Conservation (phyloP, 2,888 invertebrate genomes). For the Drosophila hamatofila region DNA sequence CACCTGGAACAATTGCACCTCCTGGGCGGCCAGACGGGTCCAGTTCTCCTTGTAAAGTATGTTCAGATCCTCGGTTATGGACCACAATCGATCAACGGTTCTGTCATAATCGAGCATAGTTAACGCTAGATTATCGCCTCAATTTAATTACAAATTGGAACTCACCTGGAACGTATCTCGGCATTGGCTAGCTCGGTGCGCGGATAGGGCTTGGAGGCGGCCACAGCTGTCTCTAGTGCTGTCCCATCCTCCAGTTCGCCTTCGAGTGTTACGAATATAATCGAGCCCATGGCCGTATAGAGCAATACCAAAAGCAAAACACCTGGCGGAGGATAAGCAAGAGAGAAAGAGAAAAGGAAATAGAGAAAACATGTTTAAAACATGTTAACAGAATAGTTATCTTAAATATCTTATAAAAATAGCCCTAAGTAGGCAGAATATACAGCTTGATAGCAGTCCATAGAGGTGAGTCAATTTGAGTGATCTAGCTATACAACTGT, state of each 20-base stretch:
- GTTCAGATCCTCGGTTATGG: conserved; percentile 94
- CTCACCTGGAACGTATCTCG: conserved; percentile 87
- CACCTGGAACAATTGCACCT: conserved; percentile 94
- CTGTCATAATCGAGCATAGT: conserved; percentile 61
- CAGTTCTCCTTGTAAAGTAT: conserved; percentile 96
- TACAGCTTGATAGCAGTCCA: too few species aligned
- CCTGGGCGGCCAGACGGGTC: conserved; percentile 94
- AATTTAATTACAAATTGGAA: background rate
- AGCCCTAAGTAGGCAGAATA: too few species aligned
- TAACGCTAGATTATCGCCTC: background rate
- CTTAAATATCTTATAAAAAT: too few species aligned
- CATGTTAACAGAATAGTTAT: too few species aligned
- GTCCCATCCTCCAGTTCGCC: conserved; percentile 87
- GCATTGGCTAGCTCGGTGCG: conserved; percentile 87
- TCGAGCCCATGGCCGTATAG: conserved; percentile 96
- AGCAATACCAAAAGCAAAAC: conserved; percentile 91
- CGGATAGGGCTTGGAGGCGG: conserved; percentile 88
- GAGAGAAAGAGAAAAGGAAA: background rate
- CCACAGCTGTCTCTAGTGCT: conserved; percentile 87
- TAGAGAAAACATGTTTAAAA: too few species aligned
- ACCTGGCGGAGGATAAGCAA: conserved; percentile 61
- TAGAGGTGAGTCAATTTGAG: too few species aligned
- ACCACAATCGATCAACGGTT: conserved; percentile 93
- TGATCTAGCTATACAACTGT: too few species aligned
- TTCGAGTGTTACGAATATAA: conserved; percentile 94